Conservation (phyloP, 1,140 invertebrate genomes). For the Periplaneta americana region DNA sequence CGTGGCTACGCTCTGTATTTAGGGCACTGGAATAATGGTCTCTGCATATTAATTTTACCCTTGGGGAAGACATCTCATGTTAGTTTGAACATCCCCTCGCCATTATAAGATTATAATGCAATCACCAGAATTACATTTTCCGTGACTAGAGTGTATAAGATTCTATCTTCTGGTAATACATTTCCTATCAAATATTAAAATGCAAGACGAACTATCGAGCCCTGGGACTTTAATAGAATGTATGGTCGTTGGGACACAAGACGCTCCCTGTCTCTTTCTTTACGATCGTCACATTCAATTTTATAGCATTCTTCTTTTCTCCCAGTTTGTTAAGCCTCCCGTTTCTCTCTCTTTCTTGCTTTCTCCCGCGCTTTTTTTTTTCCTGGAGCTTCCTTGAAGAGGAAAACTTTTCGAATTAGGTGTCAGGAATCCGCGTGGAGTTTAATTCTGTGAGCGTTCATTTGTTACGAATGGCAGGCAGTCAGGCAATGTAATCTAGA, state of each 20-base stretch:
- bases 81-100: neutral
- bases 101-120: neutral
- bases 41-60: neutral
- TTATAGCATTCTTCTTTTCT: neutral
- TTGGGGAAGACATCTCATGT: neutral
- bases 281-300: neutral
- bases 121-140: neutral
- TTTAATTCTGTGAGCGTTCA: neutral
- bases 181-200: neutral
- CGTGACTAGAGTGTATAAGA: neutral
- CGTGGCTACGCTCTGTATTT: neutral
- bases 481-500: neutral
- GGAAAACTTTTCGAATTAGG: neutral
- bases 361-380: neutral
- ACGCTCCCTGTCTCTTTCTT: neutral
- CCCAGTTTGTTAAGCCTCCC: neutral
- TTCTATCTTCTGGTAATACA: neutral
- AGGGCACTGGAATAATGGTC: neutral
- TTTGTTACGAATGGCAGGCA: neutral
- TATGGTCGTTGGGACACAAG: neutral
- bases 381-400: neutral
- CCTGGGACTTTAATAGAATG: neutral
- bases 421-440: neutral
- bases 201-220: neutral
- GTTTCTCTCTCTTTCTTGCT: neutral